Conservation (phyloP, 2,888 invertebrate species). For the Ligdia adustata region DNA sequence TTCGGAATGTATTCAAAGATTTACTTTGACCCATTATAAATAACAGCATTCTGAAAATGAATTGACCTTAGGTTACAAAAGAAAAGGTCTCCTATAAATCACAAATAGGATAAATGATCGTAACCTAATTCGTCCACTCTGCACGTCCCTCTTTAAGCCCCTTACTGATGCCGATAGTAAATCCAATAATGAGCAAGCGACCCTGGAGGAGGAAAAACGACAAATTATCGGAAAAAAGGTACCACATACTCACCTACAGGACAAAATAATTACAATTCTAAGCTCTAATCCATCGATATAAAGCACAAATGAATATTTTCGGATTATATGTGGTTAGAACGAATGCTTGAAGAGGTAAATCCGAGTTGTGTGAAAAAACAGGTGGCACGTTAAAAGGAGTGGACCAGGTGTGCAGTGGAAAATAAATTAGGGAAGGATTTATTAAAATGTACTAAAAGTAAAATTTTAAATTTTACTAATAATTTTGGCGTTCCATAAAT, state of each 20-base stretch:
- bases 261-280: slow-evolving; percentile 1
- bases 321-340: slow-evolving; percentile 1
- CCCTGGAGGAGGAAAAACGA: slow-evolving; percentile 33
- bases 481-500: no score
- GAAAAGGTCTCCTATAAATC: no score
- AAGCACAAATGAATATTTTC: slow-evolving; percentile 1
- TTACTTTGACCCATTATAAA: no score
- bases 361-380: slow-evolving; percentile 11
- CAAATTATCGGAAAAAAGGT: slow-evolving; percentile 44
- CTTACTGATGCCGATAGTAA: slow-evolving; percentile 36
- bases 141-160: slow-evolving; percentile 30
- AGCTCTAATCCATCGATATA: slow-evolving; percentile 4
- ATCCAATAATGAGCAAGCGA: slow-evolving; percentile 46
- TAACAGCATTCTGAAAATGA: no score
- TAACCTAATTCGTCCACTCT: slow-evolving; percentile 37
- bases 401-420: not conserved
- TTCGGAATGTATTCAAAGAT: no score
- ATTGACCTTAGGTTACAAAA: no score
- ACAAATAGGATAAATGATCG: slow-evolving; percentile 28
- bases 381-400: slow-evolving; percentile 12
- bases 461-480: no score
- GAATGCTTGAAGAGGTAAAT: slow-evolving; percentile 12
- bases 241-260: not conserved
- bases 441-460: no score
- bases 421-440: slow-evolving; percentile 1